These are phyloP conservation scores for Elysia crispata DNA, from an alignment of 2,888 invertebrate species.

Conservation along the genomic window DNA sequence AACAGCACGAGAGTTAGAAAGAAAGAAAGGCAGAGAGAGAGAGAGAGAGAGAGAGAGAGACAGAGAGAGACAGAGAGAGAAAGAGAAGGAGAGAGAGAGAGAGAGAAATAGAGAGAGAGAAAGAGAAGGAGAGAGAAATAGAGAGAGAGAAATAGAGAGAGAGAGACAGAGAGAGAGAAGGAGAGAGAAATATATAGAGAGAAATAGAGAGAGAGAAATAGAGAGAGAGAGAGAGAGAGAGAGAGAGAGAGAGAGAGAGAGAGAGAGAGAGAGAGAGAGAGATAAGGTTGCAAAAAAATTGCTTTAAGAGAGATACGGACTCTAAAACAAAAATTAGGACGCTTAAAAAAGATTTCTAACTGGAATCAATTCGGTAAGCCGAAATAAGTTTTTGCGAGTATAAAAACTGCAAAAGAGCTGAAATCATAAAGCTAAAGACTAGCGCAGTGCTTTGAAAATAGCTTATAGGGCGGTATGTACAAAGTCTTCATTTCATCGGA, in stretches of 20 bases:
- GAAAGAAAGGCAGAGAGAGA: background rate
- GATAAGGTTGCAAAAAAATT: no score
- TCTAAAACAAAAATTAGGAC: no score
- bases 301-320: no score
- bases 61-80: background rate
- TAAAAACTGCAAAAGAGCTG: no score
- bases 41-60: background rate
- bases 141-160: conserved; percentile 17
- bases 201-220: conserved; percentile 18
- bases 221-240: conserved; percentile 3
- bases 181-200: background rate
- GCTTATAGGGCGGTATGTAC: no score
- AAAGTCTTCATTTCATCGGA: no score
- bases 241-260: no score
- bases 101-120: background rate
- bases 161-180: background rate
- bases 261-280: background rate
- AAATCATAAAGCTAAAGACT: no score
- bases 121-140: background rate
- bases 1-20: background rate
- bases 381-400: no score
- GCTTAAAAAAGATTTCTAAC: no score
- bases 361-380: no score
- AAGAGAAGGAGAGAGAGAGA: background rate
- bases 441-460: no score